Evolutionary conservation across 2,113 vertebrate species (phyloP).

Genomic region (Hemiscyllium ocellatum): DNA sequence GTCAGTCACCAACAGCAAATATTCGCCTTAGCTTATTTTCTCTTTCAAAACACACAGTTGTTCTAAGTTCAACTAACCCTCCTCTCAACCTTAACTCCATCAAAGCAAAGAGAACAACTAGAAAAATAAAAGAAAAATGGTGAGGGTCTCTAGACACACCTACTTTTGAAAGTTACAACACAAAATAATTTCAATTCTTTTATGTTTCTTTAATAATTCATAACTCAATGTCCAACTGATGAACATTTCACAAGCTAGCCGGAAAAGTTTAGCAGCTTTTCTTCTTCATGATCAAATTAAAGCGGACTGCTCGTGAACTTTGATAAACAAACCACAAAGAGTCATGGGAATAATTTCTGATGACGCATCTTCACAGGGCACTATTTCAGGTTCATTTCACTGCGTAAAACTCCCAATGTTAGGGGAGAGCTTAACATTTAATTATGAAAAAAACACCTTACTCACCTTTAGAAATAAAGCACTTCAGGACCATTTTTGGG

Average conservation of each 20-base stretch:
- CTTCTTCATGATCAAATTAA: slow-evolving; percentile 15
- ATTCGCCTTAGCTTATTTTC: no score
- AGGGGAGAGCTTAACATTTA: neutral
- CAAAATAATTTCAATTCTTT: neutral
- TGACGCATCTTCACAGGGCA: neutral
- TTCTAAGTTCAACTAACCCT: no score
- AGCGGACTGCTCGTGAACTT: neutral
- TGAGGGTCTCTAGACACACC: no score
- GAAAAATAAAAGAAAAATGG: no score
- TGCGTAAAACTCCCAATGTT: neutral
- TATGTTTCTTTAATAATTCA: neutral
- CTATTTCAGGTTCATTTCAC: neutral
- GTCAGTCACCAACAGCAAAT: no score
- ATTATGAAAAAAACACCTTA: neutral
- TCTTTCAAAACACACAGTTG: no score
- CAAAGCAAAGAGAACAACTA: no score
- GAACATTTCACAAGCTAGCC: neutral
- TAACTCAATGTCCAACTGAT: neutral
- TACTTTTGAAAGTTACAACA: neutral
- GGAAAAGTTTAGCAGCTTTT: neutral
- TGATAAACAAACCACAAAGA: neutral
- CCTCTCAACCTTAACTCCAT: no score
- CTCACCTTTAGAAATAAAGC: neutral
- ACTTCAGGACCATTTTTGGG: neutral
- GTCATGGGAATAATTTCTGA: neutral